phyloP scores from a whole-genome alignment of 2,888 invertebrate genomes.

The Cheilosia urbana region DNA sequence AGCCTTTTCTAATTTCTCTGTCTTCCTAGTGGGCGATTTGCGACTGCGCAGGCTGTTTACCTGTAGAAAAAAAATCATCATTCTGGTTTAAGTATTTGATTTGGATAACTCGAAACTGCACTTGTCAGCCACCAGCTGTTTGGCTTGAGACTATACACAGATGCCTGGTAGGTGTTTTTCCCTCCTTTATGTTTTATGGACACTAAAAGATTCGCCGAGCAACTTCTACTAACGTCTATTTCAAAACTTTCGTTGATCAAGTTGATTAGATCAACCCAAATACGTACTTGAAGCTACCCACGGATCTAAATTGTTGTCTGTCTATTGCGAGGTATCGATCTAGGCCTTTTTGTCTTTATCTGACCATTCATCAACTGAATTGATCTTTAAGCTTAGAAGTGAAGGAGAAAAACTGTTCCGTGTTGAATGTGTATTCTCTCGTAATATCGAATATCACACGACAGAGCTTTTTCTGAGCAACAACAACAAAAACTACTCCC shows the following conservation, averaged over 20 bases:
- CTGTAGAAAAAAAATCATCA: not conserved
- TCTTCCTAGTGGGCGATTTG: constrained; percentile 12
- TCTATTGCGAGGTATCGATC: no score
- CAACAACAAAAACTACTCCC: not conserved
- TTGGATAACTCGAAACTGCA: not conserved
- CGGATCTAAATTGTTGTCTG: not conserved
- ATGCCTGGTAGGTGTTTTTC: not conserved
- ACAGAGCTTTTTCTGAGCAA: not conserved
- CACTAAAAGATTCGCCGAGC: no score
- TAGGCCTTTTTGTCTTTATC: not conserved
- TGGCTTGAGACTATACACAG: not conserved
- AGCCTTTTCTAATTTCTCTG: constrained; percentile 12
- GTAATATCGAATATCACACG: not conserved
- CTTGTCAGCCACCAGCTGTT: not conserved
- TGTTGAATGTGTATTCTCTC: not conserved
- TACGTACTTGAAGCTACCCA: not conserved
- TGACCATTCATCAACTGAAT: not conserved
- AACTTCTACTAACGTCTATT: not conserved
- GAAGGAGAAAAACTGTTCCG: not conserved
- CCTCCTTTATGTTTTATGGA: not conserved
- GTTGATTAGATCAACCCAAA: not conserved
- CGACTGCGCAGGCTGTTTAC: not conserved
- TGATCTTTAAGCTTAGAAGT: not conserved
- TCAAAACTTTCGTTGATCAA: constrained; percentile 3
- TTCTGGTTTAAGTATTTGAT: not conserved